phyloP scores from a whole-genome alignment of 2,113 vertebrate species.

The Elgaria multicarinata region DNA sequence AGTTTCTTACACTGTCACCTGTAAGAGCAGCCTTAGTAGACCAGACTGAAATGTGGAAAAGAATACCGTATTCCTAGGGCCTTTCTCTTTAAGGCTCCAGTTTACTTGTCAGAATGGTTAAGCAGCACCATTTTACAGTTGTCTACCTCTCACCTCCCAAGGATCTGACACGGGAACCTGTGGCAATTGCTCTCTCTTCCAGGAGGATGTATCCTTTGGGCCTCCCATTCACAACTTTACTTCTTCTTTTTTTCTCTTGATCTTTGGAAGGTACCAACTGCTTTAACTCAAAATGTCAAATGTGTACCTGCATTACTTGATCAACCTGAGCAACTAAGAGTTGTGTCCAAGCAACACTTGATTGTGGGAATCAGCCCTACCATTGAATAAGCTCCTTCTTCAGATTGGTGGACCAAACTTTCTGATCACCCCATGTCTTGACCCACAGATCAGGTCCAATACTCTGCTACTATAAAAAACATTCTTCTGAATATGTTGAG shows the following conservation, averaged over 20 bases:
- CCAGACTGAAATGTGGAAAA: not conserved
- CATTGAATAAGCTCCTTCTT: not conserved
- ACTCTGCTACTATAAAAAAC: too few species aligned
- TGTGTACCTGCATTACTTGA: not conserved
- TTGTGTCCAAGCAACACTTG: not conserved
- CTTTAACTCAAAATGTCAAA: not conserved
- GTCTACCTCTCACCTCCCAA: not conserved
- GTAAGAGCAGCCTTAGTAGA: not conserved
- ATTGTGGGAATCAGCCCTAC: not conserved
- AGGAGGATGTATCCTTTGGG: not conserved
- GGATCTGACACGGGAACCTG: not conserved
- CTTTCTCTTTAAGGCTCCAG: not conserved
- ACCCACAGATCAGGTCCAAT: not conserved
- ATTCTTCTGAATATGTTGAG: not conserved
- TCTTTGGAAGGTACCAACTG: not conserved
- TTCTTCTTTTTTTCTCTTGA: not conserved
- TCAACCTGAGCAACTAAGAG: not conserved
- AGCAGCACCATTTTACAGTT: not conserved
- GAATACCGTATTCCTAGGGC: too few species aligned
- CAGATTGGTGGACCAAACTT: not conserved
- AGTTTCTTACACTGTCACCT: conserved; percentile 2
- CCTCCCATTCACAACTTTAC: not conserved
- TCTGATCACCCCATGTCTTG: not conserved
- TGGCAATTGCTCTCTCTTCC: not conserved
- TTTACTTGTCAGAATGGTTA: not conserved